phyloP scores from a whole-genome alignment of 2,797 vertebrate genomes.

The Lagorchestes hirsutus region DNA sequence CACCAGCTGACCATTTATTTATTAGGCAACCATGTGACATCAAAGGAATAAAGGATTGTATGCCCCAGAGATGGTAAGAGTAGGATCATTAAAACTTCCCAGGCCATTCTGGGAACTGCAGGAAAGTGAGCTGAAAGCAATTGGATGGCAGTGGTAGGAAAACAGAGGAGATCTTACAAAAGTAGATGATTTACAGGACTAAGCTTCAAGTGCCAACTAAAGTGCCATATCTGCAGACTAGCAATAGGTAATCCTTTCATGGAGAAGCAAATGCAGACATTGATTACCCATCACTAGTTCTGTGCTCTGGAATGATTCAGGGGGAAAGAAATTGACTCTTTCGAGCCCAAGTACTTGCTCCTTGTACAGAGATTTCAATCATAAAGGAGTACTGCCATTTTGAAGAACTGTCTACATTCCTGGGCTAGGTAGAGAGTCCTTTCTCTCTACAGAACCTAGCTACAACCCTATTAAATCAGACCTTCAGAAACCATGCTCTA shows the following conservation, averaged over 20 bases:
- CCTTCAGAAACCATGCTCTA: background rate
- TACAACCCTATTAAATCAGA: background rate
- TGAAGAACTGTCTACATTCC: background rate
- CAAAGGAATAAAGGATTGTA: background rate
- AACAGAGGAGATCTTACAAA: background rate
- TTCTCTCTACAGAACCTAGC: background rate
- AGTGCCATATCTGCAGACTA: background rate
- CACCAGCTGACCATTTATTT: background rate
- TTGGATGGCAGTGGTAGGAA: background rate
- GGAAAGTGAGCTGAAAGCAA: background rate
- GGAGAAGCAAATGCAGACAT: background rate
- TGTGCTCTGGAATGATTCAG: background rate
- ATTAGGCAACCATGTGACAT: background rate
- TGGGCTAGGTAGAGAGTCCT: background rate
- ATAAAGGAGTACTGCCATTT: background rate
- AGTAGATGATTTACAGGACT: background rate
- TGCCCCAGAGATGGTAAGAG: background rate
- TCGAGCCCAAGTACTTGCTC: background rate
- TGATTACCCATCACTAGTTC: background rate
- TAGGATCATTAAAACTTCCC: background rate
- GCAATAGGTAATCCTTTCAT: background rate
- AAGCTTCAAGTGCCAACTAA: background rate
- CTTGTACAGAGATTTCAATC: too few relatives aligned
- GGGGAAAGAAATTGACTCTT: background rate
- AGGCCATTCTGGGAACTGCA: background rate